Base-by-base conservation (phyloP, 1,140 invertebrate genomes). In the Tetramorium alpestre region DNA sequence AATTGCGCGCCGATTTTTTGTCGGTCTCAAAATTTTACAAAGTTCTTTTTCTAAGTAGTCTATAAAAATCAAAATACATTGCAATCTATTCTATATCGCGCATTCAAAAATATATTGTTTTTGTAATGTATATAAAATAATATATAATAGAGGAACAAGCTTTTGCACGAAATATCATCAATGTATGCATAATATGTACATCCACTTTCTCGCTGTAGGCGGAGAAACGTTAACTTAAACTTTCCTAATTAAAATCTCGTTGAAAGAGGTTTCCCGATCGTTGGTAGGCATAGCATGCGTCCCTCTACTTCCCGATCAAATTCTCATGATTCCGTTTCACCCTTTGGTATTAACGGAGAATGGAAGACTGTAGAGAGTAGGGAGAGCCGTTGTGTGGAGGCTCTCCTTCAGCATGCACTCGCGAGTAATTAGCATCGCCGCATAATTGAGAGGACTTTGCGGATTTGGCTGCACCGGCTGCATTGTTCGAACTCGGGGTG, bases 401-500 rank as follows among this genome's bases (percentile, higher is more conserved):
- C 54, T 87, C 88, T 91, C 91, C 87, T 89, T 89, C 88, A 65
- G 77, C 58, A 54, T 81, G 75, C 84, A 89, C 89, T 93, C 69
- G 84, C 89, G 87, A 92, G 88, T 93, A 93, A 93, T 93, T 93
- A 93, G 92, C 91, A 92, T 92, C 88, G 88, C 88, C 88, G 91
- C 89, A 92, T 92, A 93, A 93, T 93, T 91, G 90, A 93, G 88
- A 92, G 91, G 89, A 92, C 92, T 93, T 91, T 89, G 86, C 80
- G 82, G 86, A 88, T 90, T 78, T 87, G 44, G 85, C 77, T 64
- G 33, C 77, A 49, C 28, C 69, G 78, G 60, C 72, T 47, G 89
- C 87, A 91, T 91, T 91, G 89, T 91, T 91, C 90, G 54, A 33
- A 78, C 38, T 8, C 5, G 62, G 81, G 86, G 86, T 86, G 89